Evolutionary conservation across 92 coral and sea anemone species (phyloP), one percentile per base, ranked within the genome.

Genomic region (Bergia puertoricense): DNA sequence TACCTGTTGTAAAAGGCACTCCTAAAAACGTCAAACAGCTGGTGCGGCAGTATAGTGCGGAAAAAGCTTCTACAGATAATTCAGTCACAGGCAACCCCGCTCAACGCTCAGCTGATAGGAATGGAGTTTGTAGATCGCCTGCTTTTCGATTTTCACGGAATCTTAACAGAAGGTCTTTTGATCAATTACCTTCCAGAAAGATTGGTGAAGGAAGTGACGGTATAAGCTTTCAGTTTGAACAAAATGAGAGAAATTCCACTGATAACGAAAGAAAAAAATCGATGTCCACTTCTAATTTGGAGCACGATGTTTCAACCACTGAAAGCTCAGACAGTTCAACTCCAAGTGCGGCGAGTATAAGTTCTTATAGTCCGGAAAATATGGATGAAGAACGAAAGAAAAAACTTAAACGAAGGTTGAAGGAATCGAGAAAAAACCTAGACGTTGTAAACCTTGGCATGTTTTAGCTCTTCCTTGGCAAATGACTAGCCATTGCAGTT

Each of bases 361-460:
- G 46, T 10, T 71, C 39, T 2, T 57, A 20, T 44, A 86, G 56
- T 44, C 30, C 82, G 8, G 90, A 89, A 15, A 68, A 18, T 7
- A 62, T 87, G 23, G 92, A 93, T 88, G 91, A 91, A 6, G 94
- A 93, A 50, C 79, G 96, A 43, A 89, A 90, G 84, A 88, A 81
- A 43, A 90, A 85, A 73, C 91, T 95, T 51, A 89, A 94, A 81
- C 92, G 90, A 67, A 93, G 93, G 83, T 88, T 91, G 4, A 88
- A 76, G 41, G 96, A 95, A 56, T 90, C 94, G 9, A 91, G 92
- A 37, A 92, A 89, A 81, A 91, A 89, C 79, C 91, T 88, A 37
- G 98, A 95, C 71, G 94, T 93, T 36, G 93, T 95, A n/a, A 91
- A 95, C 77, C 89, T 95, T 74, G 98, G 98, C 30, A 83, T 85